Base-by-base conservation (phyloP, 2,113 vertebrate species). In the Porphyrio hochstetteri region DNA sequence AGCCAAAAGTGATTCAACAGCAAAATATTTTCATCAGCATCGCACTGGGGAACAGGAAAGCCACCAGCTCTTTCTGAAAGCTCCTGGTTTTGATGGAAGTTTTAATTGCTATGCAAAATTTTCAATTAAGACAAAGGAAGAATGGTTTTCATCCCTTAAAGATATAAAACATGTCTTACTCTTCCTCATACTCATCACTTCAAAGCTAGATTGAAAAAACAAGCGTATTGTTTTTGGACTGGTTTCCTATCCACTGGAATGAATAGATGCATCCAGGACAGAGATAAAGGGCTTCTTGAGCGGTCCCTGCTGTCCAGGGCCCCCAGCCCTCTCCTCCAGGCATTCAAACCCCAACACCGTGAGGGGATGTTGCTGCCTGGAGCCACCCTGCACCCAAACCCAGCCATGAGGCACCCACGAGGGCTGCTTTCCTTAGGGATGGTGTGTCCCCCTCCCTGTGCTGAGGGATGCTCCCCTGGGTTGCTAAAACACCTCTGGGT, bases 1-100 rank as follows among this genome's bases (percentile, higher is more conserved):
- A 44, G 82, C 86, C 92, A 75, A 52, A 14, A 88, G n/a, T 83
- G 92, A 94, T 46, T 96, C 94, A 90, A 56, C 76, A 50, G 44
- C 1, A 3, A 88, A 88, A 31, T n/a, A 94, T 90, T 74, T 86
- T n/a, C 90, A 88, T n/a, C 82, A 74, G 55, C 84, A 18, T 5
- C 21, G 1, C 53, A 25, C 44, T 18, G 21, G 35, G 52, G 17
- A 85, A 53, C 67, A 82, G 65, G 7, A 67, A 90, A 93, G 24
- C 56, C 80, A 35, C 4, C 17, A 75, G n/a, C 16, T 63, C 80
- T 25, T 65, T 36, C 82, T 48, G 59, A 50, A 84, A 42, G 52
- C n/a, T 60, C 88, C 57, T 17, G 13, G 31, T 83, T 93, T 81
- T 44, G 8, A 48, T 31, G 35, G 36, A 61, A 35, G 63, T 11